phyloP scores from a whole-genome alignment of 2,797 vertebrate genomes.

The Dryobates pubescens region DNA sequence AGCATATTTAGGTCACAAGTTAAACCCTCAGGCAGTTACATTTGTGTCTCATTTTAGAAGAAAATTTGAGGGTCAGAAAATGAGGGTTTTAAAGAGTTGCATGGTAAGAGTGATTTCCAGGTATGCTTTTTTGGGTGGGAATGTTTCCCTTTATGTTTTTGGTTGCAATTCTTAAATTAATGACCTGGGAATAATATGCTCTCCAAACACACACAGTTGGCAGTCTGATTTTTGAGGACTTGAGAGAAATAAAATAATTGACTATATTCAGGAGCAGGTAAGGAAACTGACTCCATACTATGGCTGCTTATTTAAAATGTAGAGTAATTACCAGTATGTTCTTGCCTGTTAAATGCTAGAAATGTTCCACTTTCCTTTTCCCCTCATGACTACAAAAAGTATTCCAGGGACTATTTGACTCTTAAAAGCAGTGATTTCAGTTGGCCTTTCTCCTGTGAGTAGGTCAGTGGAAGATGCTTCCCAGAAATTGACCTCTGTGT shows the following conservation, averaged over 20 bases:
- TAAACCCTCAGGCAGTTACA: background rate
- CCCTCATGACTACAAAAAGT: background rate
- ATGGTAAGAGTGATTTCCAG: background rate
- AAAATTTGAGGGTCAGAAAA: background rate
- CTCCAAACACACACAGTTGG: background rate
- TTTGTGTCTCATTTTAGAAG: conserved; percentile 39
- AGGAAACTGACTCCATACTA: background rate
- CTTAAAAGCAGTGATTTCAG: background rate
- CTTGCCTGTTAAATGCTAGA: background rate
- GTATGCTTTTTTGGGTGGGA: background rate
- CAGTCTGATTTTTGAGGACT: background rate
- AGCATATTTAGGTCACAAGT: conserved; percentile 38
- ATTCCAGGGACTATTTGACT: background rate
- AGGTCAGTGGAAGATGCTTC: background rate
- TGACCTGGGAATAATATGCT: background rate
- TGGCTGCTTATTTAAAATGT: background rate
- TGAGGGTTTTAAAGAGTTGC: background rate
- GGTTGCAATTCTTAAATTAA: background rate
- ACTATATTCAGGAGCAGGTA: background rate
- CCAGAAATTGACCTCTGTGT: background rate
- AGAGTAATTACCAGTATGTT: background rate
- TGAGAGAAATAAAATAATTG: background rate
- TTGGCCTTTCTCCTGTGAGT: background rate
- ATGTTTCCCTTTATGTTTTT: background rate
- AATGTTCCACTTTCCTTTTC: background rate